Conservation (phyloP, 2,888 invertebrate genomes). For the Calliscelio sp. region DNA sequence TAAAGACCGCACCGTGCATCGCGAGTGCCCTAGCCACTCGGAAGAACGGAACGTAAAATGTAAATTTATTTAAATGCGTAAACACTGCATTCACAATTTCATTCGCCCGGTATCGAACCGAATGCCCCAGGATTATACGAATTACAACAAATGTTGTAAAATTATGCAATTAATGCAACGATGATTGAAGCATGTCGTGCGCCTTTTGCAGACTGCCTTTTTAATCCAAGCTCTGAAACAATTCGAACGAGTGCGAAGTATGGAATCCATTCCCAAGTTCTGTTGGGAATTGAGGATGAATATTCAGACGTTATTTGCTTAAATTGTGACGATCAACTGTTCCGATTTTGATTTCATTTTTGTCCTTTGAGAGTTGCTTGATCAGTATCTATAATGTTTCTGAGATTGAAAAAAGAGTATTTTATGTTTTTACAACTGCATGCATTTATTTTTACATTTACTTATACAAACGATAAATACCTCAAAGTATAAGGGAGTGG, state of each 20-base stretch:
- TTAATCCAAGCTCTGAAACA: conserved; percentile 20
- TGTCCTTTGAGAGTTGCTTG: neutral
- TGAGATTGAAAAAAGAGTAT: too few relatives aligned
- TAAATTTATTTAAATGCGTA: conserved; percentile 74
- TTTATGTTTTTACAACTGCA: too few relatives aligned
- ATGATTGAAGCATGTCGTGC: conserved; percentile 59
- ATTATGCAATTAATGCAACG: conserved; percentile 61
- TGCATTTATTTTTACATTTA: too few relatives aligned
- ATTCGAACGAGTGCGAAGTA: conserved; percentile 23
- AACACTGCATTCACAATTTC: conserved; percentile 70
- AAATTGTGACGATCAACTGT: conserved; percentile 36
- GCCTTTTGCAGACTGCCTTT: conserved; percentile 38
- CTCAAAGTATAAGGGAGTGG: too few relatives aligned
- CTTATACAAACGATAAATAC: too few relatives aligned
- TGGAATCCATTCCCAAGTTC: conserved; percentile 12
- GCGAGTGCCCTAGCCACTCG: too few relatives aligned
- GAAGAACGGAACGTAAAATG: conserved; percentile 61
- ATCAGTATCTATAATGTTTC: too few relatives aligned
- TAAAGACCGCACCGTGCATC: conserved; percentile 36
- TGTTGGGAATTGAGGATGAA: conserved; percentile 46
- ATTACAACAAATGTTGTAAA: conserved; percentile 51
- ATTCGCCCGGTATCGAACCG: conserved; percentile 43
- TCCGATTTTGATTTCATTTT: conserved; percentile 29
- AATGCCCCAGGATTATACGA: conserved; percentile 31
- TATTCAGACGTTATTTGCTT: conserved; percentile 39